phyloP scores from a whole-genome alignment of 2,797 vertebrate genomes.

The Myotis vivesi region DNA sequence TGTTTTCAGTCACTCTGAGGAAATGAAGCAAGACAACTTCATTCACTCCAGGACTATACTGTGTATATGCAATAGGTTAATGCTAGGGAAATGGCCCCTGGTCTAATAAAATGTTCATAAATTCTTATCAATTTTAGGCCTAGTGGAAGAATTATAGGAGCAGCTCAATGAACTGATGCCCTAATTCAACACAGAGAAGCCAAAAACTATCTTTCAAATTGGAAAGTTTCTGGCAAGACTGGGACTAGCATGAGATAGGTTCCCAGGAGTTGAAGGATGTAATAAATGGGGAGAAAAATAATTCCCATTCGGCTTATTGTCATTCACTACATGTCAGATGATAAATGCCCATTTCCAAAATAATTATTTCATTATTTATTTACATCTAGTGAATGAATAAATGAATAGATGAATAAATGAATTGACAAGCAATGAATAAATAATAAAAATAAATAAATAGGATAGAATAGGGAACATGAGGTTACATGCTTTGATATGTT shows the following conservation, averaged over 20 bases:
- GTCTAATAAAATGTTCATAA: background rate
- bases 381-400: background rate
- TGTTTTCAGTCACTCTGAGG: background rate
- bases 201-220: background rate
- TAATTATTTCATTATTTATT: background rate
- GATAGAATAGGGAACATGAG: background rate
- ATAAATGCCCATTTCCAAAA: background rate
- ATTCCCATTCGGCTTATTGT: background rate
- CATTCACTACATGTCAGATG: background rate
- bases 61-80: background rate
- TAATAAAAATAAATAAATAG: background rate
- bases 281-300: background rate
- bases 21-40: background rate
- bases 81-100: background rate
- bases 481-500: background rate
- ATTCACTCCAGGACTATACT: background rate
- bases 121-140: background rate
- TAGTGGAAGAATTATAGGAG: background rate
- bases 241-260: background rate
- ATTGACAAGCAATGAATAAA: background rate
- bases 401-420: background rate
- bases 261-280: background rate
- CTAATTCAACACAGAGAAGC: background rate
- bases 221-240: background rate
- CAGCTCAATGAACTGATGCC: background rate